Evolutionary conservation across 2,113 vertebrate species (phyloP), one percentile per base, ranked within the genome.

Genomic region (Grus americana): DNA sequence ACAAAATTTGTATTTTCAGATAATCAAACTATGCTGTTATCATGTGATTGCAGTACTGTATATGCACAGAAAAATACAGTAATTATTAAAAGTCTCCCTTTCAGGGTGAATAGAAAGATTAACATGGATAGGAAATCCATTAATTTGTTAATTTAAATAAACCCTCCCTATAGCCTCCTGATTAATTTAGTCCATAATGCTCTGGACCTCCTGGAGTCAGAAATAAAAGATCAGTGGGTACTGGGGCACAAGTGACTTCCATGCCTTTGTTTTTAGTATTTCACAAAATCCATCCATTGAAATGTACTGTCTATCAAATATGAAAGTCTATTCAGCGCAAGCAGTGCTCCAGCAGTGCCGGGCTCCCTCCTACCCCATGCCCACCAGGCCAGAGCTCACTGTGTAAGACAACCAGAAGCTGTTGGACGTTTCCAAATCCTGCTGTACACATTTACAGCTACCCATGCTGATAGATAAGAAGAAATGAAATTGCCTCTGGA

Each of bases 61-160:
- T 46, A 38, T 19, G 32, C 76, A 89, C 12, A 62, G 22, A 70
- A 89, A 79, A 95, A 70, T 42, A 22, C 8, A 87, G 36, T 66
- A 46, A 85, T 95, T 96, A 86, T 73, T 88, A 91, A 27, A 86
- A 90, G 3, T 58, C 62, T 88, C 9, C n/a, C 9, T 90, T 93
- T 95, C n/a, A 71, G 38, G 12, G 12, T 75, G 50, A 96, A 82
- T 79, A 61, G 52, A 91, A 85, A 61, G 17, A 86, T 90, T 95
- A 81, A 62, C 42, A 79, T 3, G 15, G 12, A 32, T 59, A 76
- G 29, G n/a, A 91, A 97, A 90, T 2, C 23, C 38, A 92, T 72
- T 84, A 92, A 72, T 93, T 89, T 91, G 27, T 68, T 88, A 85
- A 93, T 95, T 94, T 79, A 68, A 92, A 76, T 59, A 76, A 57